Conservation (phyloP, 2,797 vertebrate genomes). For the Tolypeutes matacus region DNA sequence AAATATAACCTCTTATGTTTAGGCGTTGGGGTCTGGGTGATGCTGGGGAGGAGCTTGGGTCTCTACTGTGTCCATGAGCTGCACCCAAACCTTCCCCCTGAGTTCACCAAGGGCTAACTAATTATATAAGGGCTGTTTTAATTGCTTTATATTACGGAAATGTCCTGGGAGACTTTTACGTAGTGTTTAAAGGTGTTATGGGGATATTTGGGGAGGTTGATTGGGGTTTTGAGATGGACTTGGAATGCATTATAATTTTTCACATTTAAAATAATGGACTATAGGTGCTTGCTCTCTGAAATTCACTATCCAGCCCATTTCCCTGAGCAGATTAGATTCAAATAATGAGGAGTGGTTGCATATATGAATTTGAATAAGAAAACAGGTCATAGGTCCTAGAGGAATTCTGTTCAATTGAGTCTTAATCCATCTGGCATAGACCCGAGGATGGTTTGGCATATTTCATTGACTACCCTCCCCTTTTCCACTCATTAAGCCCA, state of each 20-base stretch:
- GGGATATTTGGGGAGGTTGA: neutral
- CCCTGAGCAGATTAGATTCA: neutral
- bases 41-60: neutral
- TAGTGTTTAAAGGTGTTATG: neutral
- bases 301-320: neutral
- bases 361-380: neutral
- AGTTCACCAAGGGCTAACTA: neutral
- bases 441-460: neutral
- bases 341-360: neutral
- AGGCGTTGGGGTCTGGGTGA: fast-evolving
- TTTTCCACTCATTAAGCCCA: neutral
- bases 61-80: fast-evolving
- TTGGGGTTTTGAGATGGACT: neutral
- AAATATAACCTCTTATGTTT: neutral
- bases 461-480: neutral
- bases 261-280: neutral
- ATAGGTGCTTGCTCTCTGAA: neutral
- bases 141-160: neutral
- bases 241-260: neutral
- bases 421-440: neutral
- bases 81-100: neutral
- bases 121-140: neutral
- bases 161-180: neutral
- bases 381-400: neutral
- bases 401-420: neutral